phyloP scores from a whole-genome alignment of 2,797 vertebrate genomes.

The Sebastes umbrosus region DNA sequence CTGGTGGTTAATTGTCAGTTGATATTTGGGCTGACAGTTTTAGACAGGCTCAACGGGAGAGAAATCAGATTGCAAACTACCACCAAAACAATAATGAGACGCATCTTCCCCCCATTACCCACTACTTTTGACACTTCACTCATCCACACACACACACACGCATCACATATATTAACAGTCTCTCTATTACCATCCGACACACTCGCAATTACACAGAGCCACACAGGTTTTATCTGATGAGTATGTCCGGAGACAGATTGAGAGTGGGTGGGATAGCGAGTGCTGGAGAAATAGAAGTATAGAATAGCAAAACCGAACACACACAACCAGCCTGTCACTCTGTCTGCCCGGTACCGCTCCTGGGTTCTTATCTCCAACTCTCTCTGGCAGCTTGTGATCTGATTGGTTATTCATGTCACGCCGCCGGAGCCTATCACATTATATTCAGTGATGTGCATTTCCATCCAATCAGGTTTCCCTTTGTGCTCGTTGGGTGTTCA shows the following conservation, averaged over 20 bases:
- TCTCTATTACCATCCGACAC: slow-evolving; percentile 27
- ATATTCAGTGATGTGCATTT: slow-evolving; percentile 76
- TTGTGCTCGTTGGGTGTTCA: slow-evolving; percentile 78
- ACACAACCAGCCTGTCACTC: slow-evolving; percentile 35
- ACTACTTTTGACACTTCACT: slow-evolving; percentile 61
- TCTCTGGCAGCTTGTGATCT: slow-evolving; percentile 64
- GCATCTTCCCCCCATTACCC: slow-evolving; percentile 64
- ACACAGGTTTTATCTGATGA: slow-evolving; percentile 41
- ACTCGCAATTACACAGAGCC: slow-evolving; percentile 8
- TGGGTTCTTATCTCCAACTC: slow-evolving; percentile 68
- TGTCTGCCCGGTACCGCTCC: slow-evolving; percentile 39
- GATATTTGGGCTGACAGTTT: slow-evolving; percentile 76
- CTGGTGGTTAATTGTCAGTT: slow-evolving; percentile 77
- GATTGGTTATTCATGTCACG: slow-evolving; percentile 81
- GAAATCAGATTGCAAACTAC: slow-evolving; percentile 69
- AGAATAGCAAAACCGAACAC: slow-evolving; percentile 31
- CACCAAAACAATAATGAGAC: slow-evolving; percentile 70
- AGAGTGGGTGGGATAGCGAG: slow-evolving; percentile 38
- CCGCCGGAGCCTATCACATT: slow-evolving; percentile 71
- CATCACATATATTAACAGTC: slow-evolving; percentile 15
- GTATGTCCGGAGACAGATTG: slow-evolving; percentile 35
- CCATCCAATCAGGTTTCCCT: slow-evolving; percentile 79
- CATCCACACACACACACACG: slow-evolving; percentile 3
- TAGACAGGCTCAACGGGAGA: slow-evolving; percentile 65
- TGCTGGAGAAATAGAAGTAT: slow-evolving; percentile 27